Evolutionary conservation across 2,113 vertebrate species (phyloP), one percentile per base, ranked within the genome.

Genomic region (Sylvilagus bachmani): DNA sequence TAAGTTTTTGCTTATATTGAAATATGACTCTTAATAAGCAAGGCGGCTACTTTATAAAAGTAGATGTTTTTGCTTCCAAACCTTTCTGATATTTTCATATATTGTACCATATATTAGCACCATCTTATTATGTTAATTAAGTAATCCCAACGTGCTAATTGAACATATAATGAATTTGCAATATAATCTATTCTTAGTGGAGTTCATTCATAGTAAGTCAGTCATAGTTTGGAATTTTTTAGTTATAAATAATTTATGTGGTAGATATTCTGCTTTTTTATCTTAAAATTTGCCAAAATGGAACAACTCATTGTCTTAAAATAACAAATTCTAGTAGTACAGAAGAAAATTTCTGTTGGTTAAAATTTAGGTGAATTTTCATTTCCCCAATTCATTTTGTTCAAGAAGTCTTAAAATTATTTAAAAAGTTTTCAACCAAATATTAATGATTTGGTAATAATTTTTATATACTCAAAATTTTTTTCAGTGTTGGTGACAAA

Each of bases 1-100:
- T 97, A 95, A 97, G 81, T 95, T 96, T 95, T 90, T 97, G 88
- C 96, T 98, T 95, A 29, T 95, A 90, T 89, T 97, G 93, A 95
- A 92, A 95, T 96, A 96, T 90, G 79, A 97, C 97, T 97, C 10
- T 17, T 75, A 33, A 96, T 86, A 97, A 95, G 31, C 96, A 96
- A 95, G 77, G 69, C 86, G 86, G 86, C 89, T 96, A 92, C 87
- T 97, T 96, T 94, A 95, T 91, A 89, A 96, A 98, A 97, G 85
- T 89, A 93, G 90, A 94, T 73, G 44, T 96, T 97, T 95, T 94
- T 83, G 89, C 91, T 79, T 97, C 78, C 90, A 97, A 82, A 96
- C 96, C 62, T 55, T 94, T 98, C 38, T 95, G 86, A 95, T 89
- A n/a, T 5, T 91, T 98, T 97, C 97, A 96, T 91, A 96, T 93